phyloP scores from a whole-genome alignment of 2,888 invertebrate species.

The Temnothorax ravouxi region DNA sequence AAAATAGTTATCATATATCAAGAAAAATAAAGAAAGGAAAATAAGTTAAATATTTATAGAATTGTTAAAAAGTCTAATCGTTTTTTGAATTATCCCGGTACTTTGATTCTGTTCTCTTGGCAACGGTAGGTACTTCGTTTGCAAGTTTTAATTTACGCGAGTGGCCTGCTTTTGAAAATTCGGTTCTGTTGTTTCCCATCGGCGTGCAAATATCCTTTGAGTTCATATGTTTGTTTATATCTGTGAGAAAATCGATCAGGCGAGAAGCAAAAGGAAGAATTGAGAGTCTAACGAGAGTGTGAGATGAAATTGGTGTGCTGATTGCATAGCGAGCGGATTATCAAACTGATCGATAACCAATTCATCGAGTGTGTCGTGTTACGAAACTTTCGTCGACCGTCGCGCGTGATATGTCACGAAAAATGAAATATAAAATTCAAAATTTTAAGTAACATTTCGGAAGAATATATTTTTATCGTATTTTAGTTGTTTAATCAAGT shows the following conservation, averaged over 20 bases:
- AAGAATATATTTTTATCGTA: neutral
- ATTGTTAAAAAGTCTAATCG: neutral
- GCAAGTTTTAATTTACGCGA: constrained; percentile 19
- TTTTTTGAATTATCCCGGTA: neutral
- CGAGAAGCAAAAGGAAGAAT: neutral
- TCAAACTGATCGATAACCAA: constrained; percentile 56
- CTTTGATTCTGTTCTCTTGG: neutral
- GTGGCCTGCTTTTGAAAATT: constrained; percentile 11
- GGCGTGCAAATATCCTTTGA: neutral
- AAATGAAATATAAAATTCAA: neutral
- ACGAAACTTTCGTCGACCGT: constrained; percentile 3
- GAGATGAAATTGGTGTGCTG: constrained; percentile 45
- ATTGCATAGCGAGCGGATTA: constrained; percentile 44
- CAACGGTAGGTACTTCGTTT: neutral
- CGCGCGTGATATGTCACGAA: neutral
- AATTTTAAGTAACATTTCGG: neutral
- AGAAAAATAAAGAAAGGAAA: neutral
- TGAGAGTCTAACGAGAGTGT: constrained; percentile 31
- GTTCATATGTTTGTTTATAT: constrained; percentile 31
- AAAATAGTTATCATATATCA: neutral
- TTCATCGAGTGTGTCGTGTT: constrained; percentile 49
- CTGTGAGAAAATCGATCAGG: neutral
- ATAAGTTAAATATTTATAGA: neutral
- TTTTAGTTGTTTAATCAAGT: neutral
- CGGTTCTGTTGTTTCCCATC: constrained; percentile 9